These are phyloP conservation scores for Chaetodon trifasciatus DNA, from an alignment of 2,797 vertebrate species.

Conservation along the genomic window DNA sequence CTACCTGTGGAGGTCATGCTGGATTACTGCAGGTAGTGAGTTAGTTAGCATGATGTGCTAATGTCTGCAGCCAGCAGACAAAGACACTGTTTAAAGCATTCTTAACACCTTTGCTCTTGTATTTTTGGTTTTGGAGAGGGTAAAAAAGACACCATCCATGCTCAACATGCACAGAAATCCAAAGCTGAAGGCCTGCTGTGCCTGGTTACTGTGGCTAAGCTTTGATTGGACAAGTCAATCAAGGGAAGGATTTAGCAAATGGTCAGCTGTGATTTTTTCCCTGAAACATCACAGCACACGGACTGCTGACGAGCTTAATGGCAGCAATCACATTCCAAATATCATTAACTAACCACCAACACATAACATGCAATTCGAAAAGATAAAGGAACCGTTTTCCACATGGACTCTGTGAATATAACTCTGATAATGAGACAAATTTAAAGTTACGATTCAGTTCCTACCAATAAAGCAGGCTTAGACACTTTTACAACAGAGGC, in stretches of 20 bases:
- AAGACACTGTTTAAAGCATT: background rate
- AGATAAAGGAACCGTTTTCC: background rate
- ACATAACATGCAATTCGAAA: constrained; percentile 2
- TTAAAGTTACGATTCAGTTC: background rate
- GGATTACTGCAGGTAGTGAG: background rate
- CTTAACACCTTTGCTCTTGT: background rate
- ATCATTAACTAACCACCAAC: background rate
- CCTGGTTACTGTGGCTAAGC: background rate
- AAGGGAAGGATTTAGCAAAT: background rate
- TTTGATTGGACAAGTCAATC: background rate
- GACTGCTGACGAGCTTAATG: background rate
- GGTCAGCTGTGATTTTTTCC: background rate
- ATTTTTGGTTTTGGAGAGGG: too few relatives aligned
- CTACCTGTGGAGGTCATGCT: background rate
- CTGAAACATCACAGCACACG: background rate
- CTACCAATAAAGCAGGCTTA: constrained; percentile 6
- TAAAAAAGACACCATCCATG: too few relatives aligned
- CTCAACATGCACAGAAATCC: background rate
- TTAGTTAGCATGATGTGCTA: background rate
- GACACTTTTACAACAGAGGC: constrained; percentile 13
- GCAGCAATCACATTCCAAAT: background rate
- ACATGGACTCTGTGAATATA: background rate
- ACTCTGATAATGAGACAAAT: background rate
- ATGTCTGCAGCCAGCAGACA: background rate
- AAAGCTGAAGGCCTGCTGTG: background rate